Conservation (phyloP, 2,113 vertebrate species). For the Gnathochromis pfefferi region DNA sequence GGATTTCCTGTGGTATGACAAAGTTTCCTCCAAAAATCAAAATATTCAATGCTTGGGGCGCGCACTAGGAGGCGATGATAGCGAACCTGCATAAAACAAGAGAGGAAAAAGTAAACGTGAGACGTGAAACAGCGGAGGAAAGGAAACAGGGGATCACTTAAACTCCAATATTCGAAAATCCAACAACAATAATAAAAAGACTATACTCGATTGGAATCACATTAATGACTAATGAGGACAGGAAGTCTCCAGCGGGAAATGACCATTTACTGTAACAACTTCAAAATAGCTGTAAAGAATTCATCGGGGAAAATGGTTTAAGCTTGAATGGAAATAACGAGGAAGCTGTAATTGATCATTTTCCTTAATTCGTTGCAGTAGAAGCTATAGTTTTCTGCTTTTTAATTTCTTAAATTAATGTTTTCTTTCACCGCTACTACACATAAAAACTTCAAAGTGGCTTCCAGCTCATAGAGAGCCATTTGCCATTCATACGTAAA, state of each 20-base stretch:
- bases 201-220: background rate
- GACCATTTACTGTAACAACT: background rate
- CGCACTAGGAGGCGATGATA: conserved; percentile 39
- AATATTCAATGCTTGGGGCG: background rate
- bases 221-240: background rate
- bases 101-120: background rate
- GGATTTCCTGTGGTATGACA: conserved; percentile 37
- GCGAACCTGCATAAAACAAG: conserved; percentile 8
- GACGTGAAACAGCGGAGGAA: background rate
- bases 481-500: background rate
- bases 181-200: background rate
- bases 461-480: background rate
- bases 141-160: background rate
- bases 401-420: background rate
- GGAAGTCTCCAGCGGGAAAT: background rate
- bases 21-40: background rate
- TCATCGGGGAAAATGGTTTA: background rate
- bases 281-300: background rate
- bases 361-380: background rate
- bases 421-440: background rate
- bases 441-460: background rate
- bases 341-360: background rate
- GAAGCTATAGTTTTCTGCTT: background rate
- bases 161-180: background rate
- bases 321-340: background rate